Base-by-base conservation (phyloP, 30 jellyfish, hydroid and myxozoan genomes). In the Aurelia aurita complex sp. Pacific region DNA sequence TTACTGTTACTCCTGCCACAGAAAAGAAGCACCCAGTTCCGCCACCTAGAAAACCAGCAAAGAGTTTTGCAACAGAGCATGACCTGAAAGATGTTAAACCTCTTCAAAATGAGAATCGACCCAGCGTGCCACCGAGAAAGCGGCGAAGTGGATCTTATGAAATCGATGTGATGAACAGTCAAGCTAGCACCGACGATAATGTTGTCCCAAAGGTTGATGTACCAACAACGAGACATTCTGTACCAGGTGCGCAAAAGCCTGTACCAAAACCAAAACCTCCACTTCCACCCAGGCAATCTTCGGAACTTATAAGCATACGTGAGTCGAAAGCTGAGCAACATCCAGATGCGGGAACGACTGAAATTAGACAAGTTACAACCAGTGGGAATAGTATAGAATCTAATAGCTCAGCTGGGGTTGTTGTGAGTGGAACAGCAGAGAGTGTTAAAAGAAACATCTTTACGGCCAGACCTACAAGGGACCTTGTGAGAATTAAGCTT, bases 281-380 rank as follows among this genome's bases (percentile, higher is more conserved):
- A 5, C 38, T 87, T 38, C 96, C 96, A 42, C 96, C 90, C 19
- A 79, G 88, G 38, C 96, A 77, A 35, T 29, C 59, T 34, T 18
- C 77, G 15, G 85, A 29, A 29, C 88, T 63, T 64, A 7, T 33
- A 2, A 64, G 43, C 43, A 23, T 29, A 66, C 10, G 13, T 17
- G 70, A 61, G 33, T 23, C 36, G 10, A 61, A 61, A 0, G 15
- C 32, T 0, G 70, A 17, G 9, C 36, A 9, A 17, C 32, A 11
- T 9, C 0, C 3, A 1, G 70, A n/a, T 16, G 69, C 4, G 19
- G 33, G 19, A 14, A 19, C 69, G 33, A 19, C 7, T 19, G 19
- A 16, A 14, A 19, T 14, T 4, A 60, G 69, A 17, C 36, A 61
- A 17, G 70, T 60, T 60, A 5, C 32, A 16, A 61, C 4, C 1